phyloP scores from a whole-genome alignment of 2,888 invertebrate genomes.

The Himalopsyche anomala region DNA sequence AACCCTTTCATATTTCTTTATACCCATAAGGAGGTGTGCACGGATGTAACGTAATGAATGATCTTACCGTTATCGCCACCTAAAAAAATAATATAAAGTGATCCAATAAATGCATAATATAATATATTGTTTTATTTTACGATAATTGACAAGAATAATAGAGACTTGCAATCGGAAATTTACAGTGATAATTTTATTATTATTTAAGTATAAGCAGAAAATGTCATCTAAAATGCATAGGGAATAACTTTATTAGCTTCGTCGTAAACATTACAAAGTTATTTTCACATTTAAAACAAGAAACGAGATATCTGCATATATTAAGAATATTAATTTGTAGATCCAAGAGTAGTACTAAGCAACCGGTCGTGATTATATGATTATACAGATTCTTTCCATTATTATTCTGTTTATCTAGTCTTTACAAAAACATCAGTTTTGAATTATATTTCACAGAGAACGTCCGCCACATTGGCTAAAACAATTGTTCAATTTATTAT shows the following conservation, averaged over 20 bases:
- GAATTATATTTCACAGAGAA: constrained; percentile 13
- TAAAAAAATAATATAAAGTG: too few relatives aligned
- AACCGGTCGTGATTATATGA: constrained; percentile 47
- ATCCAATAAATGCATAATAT: too few relatives aligned
- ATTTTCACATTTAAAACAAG: constrained; percentile 51
- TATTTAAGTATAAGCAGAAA: too few relatives aligned
- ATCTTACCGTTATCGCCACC: too few relatives aligned
- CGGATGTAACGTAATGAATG: too few relatives aligned
- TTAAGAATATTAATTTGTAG: constrained; percentile 58
- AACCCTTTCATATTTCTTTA: too few relatives aligned
- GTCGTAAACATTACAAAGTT: neutral
- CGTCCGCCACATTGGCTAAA: neutral
- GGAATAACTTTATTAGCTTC: neutral
- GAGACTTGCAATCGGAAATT: too few relatives aligned
- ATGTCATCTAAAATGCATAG: too few relatives aligned
- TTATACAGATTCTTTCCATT: neutral
- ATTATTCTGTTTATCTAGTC: constrained; percentile 15
- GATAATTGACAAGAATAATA: too few relatives aligned
- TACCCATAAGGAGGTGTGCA: too few relatives aligned
- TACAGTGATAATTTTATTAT: too few relatives aligned
- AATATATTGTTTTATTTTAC: too few relatives aligned
- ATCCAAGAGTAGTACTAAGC: constrained; percentile 16
- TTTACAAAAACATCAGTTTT: constrained; percentile 12
- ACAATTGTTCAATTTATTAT: neutral
- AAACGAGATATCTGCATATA: constrained; percentile 61